Percentiles rank a stretch among this genome's conserved stretches.
These are phyloP conservation scores for Aphelenchoides bicaudatus DNA, from an alignment of 2,888 invertebrate genomes.

Conservation along the genomic window DNA sequence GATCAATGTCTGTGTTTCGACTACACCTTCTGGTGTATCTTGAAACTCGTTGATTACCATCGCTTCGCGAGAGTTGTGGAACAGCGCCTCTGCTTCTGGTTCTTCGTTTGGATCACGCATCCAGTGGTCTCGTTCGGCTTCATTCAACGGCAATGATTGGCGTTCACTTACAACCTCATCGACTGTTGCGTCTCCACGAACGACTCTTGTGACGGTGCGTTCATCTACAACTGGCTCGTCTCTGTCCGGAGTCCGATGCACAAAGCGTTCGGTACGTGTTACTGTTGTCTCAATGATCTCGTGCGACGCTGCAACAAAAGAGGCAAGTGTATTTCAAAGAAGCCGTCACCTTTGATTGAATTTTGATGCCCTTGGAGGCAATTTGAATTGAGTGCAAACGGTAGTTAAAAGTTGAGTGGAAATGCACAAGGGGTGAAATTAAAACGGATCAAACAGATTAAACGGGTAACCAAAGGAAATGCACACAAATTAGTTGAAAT, in stretches of 20 bases:
- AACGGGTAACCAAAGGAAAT: no score
- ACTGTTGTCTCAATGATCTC: constrained; percentile 29
- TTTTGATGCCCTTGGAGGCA: no score
- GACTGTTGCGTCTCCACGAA: constrained; percentile 47
- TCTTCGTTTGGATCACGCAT: constrained; percentile 17
- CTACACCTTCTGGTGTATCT: constrained; percentile 26
- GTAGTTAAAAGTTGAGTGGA: no score
- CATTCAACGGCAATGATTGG: constrained; percentile 45
- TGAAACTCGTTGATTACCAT: constrained; percentile 36
- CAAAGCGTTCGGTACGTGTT: constrained; percentile 54
- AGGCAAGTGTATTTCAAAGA: no score
- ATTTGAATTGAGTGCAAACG: no score
- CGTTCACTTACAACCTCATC: constrained; percentile 46
- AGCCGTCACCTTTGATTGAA: no score
- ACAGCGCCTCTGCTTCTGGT: constrained; percentile 24
- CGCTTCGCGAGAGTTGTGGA: constrained; percentile 38
- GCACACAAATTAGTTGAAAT: no score
- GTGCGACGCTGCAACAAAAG: constrained; percentile 11
- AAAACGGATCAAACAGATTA: no score
- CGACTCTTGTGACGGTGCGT: constrained; percentile 49
- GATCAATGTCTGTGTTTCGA: constrained; percentile 27
- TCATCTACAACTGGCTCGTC: constrained; percentile 53
- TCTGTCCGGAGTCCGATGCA: constrained; percentile 52
- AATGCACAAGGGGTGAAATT: no score
- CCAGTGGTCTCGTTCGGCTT: constrained; percentile 47